These are phyloP conservation scores for Acrocephalus scirpaceus DNA, from an alignment of 2,797 vertebrate species.

Conservation along the genomic window DNA sequence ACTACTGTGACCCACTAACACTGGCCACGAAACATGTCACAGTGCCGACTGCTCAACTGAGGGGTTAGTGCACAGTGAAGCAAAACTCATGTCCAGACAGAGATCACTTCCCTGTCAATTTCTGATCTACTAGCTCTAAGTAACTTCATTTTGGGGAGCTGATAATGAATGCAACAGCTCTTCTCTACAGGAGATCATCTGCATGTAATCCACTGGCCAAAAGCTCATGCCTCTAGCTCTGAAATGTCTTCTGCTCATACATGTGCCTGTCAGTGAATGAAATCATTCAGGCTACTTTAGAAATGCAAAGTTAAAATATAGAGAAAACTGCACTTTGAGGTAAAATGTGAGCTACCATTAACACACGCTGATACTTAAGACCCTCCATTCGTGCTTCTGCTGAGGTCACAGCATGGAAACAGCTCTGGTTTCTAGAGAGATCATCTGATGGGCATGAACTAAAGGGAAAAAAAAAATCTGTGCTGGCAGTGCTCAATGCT, in stretches of 20 bases:
- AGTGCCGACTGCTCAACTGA: not conserved
- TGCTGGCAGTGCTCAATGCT: not conserved
- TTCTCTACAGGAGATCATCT: not conserved
- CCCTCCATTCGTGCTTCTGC: not conserved
- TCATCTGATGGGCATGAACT: not conserved
- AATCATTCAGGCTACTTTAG: not conserved
- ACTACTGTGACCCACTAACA: not conserved
- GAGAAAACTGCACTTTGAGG: not conserved
- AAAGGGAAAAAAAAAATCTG: not conserved
- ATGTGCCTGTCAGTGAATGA: not conserved
- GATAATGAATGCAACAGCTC: not conserved
- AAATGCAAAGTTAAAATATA: not conserved
- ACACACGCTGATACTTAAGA: not conserved
- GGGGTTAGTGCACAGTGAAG: not conserved
- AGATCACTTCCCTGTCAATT: not conserved
- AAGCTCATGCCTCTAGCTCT: not conserved
- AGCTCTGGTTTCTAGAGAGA: slow-evolving; percentile 40
- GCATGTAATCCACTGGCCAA: not conserved
- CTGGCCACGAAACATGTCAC: not conserved
- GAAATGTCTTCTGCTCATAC: not conserved
- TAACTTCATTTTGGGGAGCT: not conserved
- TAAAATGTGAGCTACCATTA: not conserved
- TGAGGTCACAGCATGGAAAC: not conserved
- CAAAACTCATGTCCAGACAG: not conserved
- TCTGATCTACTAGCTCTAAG: not conserved